Conservation (phyloP, 2,797 vertebrate species). For the Girardinus metallicus region DNA sequence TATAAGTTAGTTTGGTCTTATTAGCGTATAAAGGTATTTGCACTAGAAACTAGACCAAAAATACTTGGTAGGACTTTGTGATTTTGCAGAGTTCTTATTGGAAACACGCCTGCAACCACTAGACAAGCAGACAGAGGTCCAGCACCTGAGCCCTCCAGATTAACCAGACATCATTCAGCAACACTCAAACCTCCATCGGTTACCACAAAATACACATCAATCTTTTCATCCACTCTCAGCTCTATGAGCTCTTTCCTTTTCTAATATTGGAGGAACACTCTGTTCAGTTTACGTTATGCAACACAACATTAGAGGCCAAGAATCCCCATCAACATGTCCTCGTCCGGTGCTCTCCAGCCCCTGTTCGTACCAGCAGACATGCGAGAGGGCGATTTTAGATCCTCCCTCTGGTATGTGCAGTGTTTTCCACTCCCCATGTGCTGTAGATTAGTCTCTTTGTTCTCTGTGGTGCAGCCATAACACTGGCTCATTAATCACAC, state of each 20-base stretch:
- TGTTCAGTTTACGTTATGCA: constrained; percentile 38
- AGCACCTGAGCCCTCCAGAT: constrained; percentile 54
- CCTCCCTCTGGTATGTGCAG: constrained; percentile 50
- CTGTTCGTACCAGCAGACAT: constrained; percentile 32
- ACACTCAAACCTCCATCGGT: neutral
- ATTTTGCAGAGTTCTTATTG: neutral
- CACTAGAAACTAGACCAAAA: too few species aligned
- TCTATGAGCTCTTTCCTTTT: constrained; percentile 4
- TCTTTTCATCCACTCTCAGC: constrained; percentile 1
- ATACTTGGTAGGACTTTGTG: too few species aligned
- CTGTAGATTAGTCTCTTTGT: constrained; percentile 76
- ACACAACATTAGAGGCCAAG: constrained; percentile 28
- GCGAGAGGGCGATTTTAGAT: constrained; percentile 44
- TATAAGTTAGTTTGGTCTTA: too few species aligned
- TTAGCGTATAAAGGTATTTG: too few species aligned
- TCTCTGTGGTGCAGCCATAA: constrained; percentile 69
- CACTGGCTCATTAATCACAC: constrained; percentile 76
- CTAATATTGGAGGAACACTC: constrained; percentile 26
- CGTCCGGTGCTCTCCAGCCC: constrained; percentile 22
- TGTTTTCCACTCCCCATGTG: constrained; percentile 71
- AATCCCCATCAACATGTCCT: constrained; percentile 23
- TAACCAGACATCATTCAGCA: constrained; percentile 55
- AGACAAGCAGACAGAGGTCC: constrained; percentile 23
- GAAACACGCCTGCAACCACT: constrained; percentile 49
- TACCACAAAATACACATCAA: neutral